These are phyloP conservation scores for Cyprinodon variegatus DNA, from an alignment of 2,113 vertebrate species.

Conservation along the genomic window DNA sequence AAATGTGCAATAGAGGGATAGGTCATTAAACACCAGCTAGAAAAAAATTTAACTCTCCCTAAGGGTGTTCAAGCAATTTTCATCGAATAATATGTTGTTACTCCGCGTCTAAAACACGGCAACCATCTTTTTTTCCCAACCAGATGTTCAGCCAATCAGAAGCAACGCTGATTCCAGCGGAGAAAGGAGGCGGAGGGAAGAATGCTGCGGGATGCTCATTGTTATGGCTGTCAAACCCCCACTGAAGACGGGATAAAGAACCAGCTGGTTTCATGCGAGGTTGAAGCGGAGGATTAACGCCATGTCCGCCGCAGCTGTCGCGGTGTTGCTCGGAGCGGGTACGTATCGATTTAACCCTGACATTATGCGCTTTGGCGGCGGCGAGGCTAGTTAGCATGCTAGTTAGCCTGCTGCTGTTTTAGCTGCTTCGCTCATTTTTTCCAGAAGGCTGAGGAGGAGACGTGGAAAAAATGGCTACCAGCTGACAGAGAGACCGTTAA, in stretches of 20 bases:
- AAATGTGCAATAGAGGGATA: neutral
- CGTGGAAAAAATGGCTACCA: constrained; percentile 55
- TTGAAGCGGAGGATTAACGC: constrained; percentile 37
- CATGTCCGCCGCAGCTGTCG: constrained; percentile 68
- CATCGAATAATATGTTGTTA: constrained; percentile 16
- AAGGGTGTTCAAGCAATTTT: constrained; percentile 3
- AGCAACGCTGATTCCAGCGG: constrained; percentile 49
- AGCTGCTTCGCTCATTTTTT: constrained; percentile 45
- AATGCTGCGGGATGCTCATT: constrained; percentile 73
- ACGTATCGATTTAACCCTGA: constrained; percentile 59
- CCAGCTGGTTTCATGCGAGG: constrained; percentile 47
- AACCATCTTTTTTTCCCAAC: constrained; percentile 74
- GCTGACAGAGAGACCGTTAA: constrained; percentile 29
- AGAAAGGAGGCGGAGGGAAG: constrained; percentile 68
- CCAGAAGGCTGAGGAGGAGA: constrained; percentile 48
- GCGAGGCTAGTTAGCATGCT: constrained; percentile 52
- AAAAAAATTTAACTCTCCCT: neutral
- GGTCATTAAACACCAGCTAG: neutral
- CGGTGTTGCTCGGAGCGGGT: constrained; percentile 74
- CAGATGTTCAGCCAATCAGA: constrained; percentile 81
- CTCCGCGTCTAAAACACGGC: constrained; percentile 30
- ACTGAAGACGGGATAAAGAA: constrained; percentile 28
- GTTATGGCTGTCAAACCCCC: constrained; percentile 69
- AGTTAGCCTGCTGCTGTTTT: constrained; percentile 45
- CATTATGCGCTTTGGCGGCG: neutral